Percentiles rank a stretch among this genome's conserved stretches.
phyloP scores from a whole-genome alignment of 1,140 invertebrate species.

The Platorchestia sp. region DNA sequence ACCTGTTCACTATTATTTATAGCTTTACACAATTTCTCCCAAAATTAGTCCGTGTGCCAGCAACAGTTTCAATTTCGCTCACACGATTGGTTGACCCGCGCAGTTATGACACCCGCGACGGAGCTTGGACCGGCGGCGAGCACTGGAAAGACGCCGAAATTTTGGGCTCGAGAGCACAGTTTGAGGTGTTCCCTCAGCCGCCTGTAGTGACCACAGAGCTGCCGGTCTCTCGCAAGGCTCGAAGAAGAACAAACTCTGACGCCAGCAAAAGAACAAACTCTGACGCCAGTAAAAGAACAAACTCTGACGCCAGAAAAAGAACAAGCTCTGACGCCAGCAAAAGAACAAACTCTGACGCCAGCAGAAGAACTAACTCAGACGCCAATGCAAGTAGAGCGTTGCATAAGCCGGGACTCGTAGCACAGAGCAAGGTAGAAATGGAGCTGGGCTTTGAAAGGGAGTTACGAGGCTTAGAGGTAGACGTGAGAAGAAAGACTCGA shows the following conservation, averaged over 20 bases:
- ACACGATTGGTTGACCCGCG: background rate
- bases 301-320: background rate
- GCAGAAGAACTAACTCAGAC: too few species aligned
- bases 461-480: background rate
- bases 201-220: background rate
- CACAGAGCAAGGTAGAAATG: background rate
- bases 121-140: background rate
- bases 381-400: too few species aligned
- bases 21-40: too few species aligned
- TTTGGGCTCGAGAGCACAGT: background rate
- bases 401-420: background rate
- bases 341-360: background rate
- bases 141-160: slow-evolving; percentile 25
- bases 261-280: background rate
- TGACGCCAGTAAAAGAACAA: background rate
- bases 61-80: too few species aligned
- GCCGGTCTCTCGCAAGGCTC: background rate
- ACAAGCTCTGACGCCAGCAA: background rate
- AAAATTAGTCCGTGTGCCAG: too few species aligned
- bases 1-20: too few species aligned
- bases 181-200: slow-evolving; percentile 3
- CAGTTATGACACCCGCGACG: slow-evolving; percentile 34
- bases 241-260: background rate
- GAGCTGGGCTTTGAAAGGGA: background rate
- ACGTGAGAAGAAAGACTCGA: background rate